A percentile compares a stretch with the other conserved stretches of the same genome.
Conservation (phyloP, 2,113 vertebrate genomes). For the Oncorhynchus clarkii region DNA sequence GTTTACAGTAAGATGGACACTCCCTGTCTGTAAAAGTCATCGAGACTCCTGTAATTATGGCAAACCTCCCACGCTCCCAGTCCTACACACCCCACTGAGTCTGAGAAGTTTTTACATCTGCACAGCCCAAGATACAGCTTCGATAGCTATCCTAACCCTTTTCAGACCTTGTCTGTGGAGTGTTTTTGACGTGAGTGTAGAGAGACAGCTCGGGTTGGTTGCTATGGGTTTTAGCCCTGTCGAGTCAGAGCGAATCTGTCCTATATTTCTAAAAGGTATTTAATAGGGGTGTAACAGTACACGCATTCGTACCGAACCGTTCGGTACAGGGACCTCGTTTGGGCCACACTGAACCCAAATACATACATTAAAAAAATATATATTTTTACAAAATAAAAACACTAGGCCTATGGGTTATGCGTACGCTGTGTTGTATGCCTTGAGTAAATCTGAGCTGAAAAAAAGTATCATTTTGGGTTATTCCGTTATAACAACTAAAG, state of each 20-base stretch:
- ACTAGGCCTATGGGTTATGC: too few relatives aligned
- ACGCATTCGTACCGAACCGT: not conserved
- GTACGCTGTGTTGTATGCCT: too few relatives aligned
- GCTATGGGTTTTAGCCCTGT: not conserved
- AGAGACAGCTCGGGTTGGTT: not conserved
- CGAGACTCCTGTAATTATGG: not conserved
- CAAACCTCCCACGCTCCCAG: not conserved
- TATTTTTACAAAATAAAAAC: too few relatives aligned
- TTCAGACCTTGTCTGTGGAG: not conserved
- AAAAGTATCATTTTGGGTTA: too few relatives aligned
- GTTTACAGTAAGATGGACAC: not conserved
- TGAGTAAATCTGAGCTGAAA: too few relatives aligned
- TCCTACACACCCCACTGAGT: not conserved
- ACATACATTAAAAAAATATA: too few relatives aligned
- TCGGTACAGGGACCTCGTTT: too few relatives aligned
- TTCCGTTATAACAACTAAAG: too few relatives aligned
- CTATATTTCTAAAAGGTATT: conserved; percentile 8
- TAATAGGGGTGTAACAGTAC: not conserved
- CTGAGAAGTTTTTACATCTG: not conserved
- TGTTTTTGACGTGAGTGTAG: not conserved
- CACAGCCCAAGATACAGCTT: not conserved
- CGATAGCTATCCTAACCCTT: not conserved
- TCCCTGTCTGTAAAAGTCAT: not conserved
- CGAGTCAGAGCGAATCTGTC: not conserved
- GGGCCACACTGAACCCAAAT: too few relatives aligned